These are phyloP conservation scores for Metopia argyrocephala DNA, from an alignment of 2,888 invertebrate genomes.

Conservation along the genomic window DNA sequence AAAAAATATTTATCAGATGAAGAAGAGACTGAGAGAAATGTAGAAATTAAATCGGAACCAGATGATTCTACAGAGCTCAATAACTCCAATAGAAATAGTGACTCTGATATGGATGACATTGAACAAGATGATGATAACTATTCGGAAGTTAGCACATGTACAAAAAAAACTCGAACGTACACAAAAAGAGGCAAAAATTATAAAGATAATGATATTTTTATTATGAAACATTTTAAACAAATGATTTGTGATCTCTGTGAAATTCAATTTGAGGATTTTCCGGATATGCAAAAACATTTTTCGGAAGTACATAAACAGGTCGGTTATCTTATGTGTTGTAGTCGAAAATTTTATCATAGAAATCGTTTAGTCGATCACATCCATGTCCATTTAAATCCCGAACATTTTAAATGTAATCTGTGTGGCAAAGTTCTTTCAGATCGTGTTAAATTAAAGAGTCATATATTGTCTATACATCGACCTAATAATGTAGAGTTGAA, in stretches of 20 bases:
- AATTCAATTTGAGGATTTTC: not conserved
- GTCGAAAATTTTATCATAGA: conserved; percentile 4
- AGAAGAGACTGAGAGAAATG: conserved; percentile 14
- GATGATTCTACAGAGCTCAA: conserved; percentile 36
- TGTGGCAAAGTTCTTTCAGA: conserved; percentile 11
- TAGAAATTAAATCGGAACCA: conserved; percentile 49
- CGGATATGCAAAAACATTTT: not conserved
- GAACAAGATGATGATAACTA: conserved; percentile 54
- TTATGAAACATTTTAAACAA: conserved; percentile 18
- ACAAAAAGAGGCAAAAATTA: conserved; percentile 52
- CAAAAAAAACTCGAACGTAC: conserved; percentile 67
- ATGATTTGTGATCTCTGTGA: conserved; percentile 3
- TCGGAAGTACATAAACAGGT: not conserved
- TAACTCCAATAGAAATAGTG: conserved; percentile 53
- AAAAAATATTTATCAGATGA: conserved; percentile 2
- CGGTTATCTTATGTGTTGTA: conserved; percentile 19
- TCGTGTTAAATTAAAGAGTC: not conserved
- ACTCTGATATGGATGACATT: conserved; percentile 65
- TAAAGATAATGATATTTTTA: conserved; percentile 19
- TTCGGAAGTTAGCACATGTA: conserved; percentile 60
- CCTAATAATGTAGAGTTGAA: not conserved
- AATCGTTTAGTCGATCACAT: conserved; percentile 10
- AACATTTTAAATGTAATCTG: conserved; percentile 18
- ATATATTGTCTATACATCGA: not conserved
- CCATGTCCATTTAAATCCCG: conserved; percentile 17